Percentiles rank a stretch among this genome's conserved stretches.
Evolutionary conservation across 2,888 invertebrate genomes (phyloP).

Genomic region (Eudasyphora cyanicolor): DNA sequence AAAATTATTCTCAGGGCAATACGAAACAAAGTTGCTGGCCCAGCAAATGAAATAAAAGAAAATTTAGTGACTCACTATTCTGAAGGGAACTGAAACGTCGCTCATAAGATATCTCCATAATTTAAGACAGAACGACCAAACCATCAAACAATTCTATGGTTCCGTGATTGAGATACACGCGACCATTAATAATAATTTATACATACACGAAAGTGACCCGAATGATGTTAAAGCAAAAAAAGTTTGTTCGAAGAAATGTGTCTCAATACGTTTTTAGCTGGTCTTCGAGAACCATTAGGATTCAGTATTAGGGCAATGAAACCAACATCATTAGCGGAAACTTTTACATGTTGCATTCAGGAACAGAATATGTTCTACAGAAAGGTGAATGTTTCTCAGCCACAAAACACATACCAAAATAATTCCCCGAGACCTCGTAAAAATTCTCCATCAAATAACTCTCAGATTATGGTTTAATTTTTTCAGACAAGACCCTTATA

Average conservation of each 20-base stretch:
- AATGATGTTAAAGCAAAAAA: conserved; percentile 25
- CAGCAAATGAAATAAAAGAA: too few species aligned
- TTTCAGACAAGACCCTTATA: too few species aligned
- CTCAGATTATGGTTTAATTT: too few species aligned
- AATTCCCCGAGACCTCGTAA: too few species aligned
- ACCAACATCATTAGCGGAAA: conserved; percentile 19
- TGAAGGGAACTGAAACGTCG: conserved; percentile 41
- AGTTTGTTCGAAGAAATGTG: conserved; percentile 31
- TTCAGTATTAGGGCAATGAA: conserved; percentile 28
- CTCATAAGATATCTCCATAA: conserved; percentile 61
- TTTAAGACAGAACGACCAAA: too few species aligned
- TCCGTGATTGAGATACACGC: conserved; percentile 60
- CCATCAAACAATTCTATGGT: conserved; percentile 63
- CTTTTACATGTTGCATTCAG: conserved; percentile 29
- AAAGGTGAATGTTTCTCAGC: too few species aligned
- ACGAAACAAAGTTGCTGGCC: too few species aligned
- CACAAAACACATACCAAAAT: too few species aligned
- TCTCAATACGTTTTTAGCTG: conserved; percentile 30
- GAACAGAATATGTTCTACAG: conserved; percentile 34
- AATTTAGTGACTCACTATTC: too few species aligned
- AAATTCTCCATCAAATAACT: too few species aligned
- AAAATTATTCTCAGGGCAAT: too few species aligned
- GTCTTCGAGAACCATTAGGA: conserved; percentile 25
- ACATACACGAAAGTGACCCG: conserved; percentile 22
- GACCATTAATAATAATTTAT: conserved; percentile 58